Conservation (phyloP, 2,113 vertebrate species). For the Amazona vittata region DNA sequence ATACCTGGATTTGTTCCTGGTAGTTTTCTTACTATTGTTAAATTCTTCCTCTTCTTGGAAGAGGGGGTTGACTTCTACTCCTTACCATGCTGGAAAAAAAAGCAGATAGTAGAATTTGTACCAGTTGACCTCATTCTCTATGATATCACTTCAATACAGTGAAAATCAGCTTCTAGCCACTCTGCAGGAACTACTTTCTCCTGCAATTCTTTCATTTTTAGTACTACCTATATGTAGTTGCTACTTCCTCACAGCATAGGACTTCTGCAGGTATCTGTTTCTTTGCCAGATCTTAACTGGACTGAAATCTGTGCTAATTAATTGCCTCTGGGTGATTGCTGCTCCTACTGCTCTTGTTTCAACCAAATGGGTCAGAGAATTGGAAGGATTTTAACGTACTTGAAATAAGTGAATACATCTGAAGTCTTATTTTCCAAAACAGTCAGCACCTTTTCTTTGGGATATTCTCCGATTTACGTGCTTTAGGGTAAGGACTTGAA, state of each 20-base stretch:
- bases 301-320: conserved; percentile 38
- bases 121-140: neutral
- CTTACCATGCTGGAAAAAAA: neutral
- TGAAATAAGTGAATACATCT: neutral
- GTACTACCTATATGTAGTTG: neutral
- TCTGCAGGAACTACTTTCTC: neutral
- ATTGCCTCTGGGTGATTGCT: neutral
- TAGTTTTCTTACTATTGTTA: neutral
- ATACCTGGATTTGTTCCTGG: neutral
- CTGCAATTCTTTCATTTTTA: neutral
- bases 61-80: neutral
- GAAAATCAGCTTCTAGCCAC: neutral
- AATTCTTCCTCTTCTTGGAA: neutral
- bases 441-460: neutral
- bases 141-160: neutral
- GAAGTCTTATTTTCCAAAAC: neutral
- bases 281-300: conserved; percentile 23
- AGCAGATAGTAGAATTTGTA: neutral
- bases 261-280: neutral
- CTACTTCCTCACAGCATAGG: neutral
- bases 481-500: neutral
- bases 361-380: neutral
- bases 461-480: neutral
- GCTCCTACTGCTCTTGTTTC: neutral
- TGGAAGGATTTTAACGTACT: neutral